Percentiles rank a stretch among this genome's conserved stretches.
Conservation (phyloP, 2,888 invertebrate genomes). For the Lysandra coridon region DNA sequence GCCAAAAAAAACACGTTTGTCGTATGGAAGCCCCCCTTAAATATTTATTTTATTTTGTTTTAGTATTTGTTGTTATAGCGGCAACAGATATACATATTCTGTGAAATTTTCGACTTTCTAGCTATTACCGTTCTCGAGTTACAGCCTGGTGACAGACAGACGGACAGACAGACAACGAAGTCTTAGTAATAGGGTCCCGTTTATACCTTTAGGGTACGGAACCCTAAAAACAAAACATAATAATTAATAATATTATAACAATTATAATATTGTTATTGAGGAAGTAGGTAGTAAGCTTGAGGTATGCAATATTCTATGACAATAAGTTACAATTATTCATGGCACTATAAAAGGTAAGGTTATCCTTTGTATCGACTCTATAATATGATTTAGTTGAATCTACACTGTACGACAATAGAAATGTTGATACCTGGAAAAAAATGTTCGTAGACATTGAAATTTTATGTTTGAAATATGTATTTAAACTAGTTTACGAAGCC, state of each 20-base stretch:
- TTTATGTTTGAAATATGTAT: not conserved
- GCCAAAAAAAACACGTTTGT: too few relatives aligned
- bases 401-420: not conserved
- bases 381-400: not conserved
- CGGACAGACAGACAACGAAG: too few relatives aligned
- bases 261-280: not conserved
- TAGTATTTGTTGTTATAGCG: too few relatives aligned
- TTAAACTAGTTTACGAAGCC: not conserved
- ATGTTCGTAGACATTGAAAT: not conserved
- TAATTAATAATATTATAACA: not conserved
- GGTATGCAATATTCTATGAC: not conserved
- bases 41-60: too few relatives aligned
- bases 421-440: not conserved
- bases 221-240: not conserved
- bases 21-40: too few relatives aligned
- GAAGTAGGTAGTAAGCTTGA: not conserved
- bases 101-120: too few relatives aligned
- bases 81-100: too few relatives aligned
- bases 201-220: too few relatives aligned
- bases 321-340: not conserved
- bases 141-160: too few relatives aligned
- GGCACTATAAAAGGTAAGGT: not conserved
- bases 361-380: not conserved
- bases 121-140: too few relatives aligned
- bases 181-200: too few relatives aligned